Percentiles rank a stretch among this genome's conserved stretches.
Evolutionary conservation across 2,797 vertebrate species (phyloP).

Genomic region (Rhinatrema bivittatum): DNA sequence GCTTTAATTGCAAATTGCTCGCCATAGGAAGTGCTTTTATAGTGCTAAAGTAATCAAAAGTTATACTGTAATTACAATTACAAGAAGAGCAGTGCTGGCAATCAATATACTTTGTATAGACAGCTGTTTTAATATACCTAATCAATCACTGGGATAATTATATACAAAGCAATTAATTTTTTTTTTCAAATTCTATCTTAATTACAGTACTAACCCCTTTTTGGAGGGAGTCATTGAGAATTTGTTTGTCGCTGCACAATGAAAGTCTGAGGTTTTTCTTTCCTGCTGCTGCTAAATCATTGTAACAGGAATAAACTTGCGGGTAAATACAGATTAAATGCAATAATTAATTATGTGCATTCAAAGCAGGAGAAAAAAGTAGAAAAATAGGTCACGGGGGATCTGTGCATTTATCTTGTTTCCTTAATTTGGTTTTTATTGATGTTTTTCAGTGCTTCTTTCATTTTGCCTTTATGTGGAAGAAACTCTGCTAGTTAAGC

Average conservation of each 20-base stretch:
- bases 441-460: slow-evolving; percentile 31
- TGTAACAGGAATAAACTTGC: too few species aligned
- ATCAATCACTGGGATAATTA: slow-evolving; percentile 47
- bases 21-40: slow-evolving; percentile 23
- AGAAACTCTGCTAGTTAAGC: too few species aligned
- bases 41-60: slow-evolving; percentile 25
- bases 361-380: slow-evolving; percentile 32
- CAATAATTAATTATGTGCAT: slow-evolving; percentile 38
- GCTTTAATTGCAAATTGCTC: slow-evolving; percentile 21
- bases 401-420: slow-evolving; percentile 27
- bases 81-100: slow-evolving; percentile 23
- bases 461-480: slow-evolving; percentile 20
- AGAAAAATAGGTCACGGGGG: slow-evolving; percentile 16
- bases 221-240: slow-evolving; percentile 17
- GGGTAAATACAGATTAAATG: slow-evolving; percentile 21
- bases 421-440: slow-evolving; percentile 38
- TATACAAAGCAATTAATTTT: slow-evolving; percentile 55
- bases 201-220: slow-evolving; percentile 40
- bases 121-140: slow-evolving; percentile 34
- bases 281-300: neutral
- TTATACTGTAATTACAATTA: slow-evolving; percentile 33
- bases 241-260: slow-evolving; percentile 14
- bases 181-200: slow-evolving; percentile 45
- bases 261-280: slow-evolving; percentile 4
- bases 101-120: slow-evolving; percentile 39